Evolutionary conservation across 2,797 vertebrate genomes (phyloP).

Genomic region (Sternarchorhynchus goeldii): DNA sequence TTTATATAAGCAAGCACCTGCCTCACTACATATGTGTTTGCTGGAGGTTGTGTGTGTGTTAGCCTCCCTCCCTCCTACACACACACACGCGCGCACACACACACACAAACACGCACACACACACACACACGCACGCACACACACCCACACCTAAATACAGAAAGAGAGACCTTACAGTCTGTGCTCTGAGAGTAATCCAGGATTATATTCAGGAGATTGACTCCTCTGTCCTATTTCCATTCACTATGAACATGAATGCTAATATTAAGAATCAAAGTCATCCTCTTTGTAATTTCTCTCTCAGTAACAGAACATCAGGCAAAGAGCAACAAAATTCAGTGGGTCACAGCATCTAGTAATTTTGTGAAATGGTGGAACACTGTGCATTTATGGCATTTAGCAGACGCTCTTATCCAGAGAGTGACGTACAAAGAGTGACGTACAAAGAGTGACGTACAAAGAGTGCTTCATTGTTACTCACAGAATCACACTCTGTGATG

Average conservation of each 20-base stretch:
- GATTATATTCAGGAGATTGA: constrained; percentile 38
- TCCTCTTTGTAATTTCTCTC: neutral
- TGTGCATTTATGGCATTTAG: too few species aligned
- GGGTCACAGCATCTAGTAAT: neutral
- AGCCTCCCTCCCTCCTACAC: too few species aligned
- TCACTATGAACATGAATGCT: constrained; percentile 32
- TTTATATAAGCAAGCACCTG: neutral
- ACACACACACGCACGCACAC: too few species aligned
- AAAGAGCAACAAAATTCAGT: constrained; percentile 17
- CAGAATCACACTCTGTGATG: neutral
- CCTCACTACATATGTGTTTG: constrained; percentile 1
- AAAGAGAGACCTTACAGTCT: neutral
- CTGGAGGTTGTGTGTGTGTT: neutral
- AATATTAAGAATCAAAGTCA: constrained; percentile 48
- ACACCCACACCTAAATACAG: too few species aligned
- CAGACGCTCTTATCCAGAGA: too few species aligned
- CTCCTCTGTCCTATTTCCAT: constrained; percentile 30
- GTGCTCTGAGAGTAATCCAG: constrained; percentile 42
- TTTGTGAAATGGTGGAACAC: neutral
- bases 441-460: too few species aligned
- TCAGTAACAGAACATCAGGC: constrained; percentile 8
- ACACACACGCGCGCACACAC: too few species aligned
- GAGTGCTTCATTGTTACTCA: too few species aligned
- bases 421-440: too few species aligned
- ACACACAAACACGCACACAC: too few species aligned